These are phyloP conservation scores for cat (Felis catus) DNA, from an alignment of 2,113 vertebrate genomes.

Conservation along the genomic window DNA sequence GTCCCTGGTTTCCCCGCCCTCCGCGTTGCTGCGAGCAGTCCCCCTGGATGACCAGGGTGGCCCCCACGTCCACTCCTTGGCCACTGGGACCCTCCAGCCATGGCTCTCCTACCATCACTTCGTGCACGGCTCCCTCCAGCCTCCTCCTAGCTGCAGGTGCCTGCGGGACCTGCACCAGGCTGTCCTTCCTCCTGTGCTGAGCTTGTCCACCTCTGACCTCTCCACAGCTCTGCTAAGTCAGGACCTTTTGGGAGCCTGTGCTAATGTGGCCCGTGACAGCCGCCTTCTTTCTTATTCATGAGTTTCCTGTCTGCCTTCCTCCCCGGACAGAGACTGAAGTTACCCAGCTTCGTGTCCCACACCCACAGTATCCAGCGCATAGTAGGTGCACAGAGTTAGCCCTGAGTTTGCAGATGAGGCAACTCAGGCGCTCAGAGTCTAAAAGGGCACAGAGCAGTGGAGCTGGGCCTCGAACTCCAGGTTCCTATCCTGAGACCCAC, in stretches of 20 bases:
- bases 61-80: neutral
- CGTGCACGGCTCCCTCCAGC: neutral
- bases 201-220: neutral
- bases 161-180: neutral
- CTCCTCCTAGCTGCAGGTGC: neutral
- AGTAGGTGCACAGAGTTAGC: neutral
- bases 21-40: neutral
- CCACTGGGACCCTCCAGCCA: too few relatives aligned
- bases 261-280: neutral
- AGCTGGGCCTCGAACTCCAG: neutral
- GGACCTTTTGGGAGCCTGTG: neutral
- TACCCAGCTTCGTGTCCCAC: neutral
- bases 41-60: neutral
- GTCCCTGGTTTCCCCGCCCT: neutral
- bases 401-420: neutral
- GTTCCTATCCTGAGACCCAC: neutral
- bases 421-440: neutral
- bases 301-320: neutral
- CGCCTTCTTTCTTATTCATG: neutral
- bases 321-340: neutral
- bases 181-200: neutral
- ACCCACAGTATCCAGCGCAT: neutral
- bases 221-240: neutral
- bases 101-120: neutral
- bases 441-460: neutral